Percentiles rank a stretch among this genome's conserved stretches.
phyloP scores from a whole-genome alignment of 1,140 invertebrate species.

The Temnothorax curvispinosus region DNA sequence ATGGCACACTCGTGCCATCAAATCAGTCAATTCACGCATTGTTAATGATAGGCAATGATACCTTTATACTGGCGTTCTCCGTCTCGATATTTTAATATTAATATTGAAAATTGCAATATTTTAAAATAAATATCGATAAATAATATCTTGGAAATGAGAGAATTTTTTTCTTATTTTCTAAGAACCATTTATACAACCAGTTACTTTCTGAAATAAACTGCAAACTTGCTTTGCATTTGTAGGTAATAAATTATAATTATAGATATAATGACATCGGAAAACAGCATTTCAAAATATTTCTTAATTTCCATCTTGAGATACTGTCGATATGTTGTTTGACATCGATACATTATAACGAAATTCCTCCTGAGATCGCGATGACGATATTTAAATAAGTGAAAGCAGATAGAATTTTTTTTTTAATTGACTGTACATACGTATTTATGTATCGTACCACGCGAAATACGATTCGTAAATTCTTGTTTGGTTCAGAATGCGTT shows the following conservation, averaged over 20 bases:
- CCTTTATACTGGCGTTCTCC: neutral
- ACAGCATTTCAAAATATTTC: neutral
- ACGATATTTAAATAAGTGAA: neutral
- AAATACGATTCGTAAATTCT: neutral
- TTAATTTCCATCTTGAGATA: neutral
- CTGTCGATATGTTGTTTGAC: neutral
- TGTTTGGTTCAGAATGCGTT: neutral
- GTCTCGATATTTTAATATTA: neutral
- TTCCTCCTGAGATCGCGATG: neutral
- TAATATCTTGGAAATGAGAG: neutral
- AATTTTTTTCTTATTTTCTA: neutral
- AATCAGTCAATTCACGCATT: neutral
- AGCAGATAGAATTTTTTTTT: neutral
- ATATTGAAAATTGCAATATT: neutral
- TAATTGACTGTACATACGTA: no score
- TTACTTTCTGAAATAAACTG: neutral
- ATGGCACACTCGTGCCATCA: neutral
- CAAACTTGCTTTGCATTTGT: neutral
- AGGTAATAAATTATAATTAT: neutral
- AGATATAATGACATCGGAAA: neutral
- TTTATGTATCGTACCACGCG: neutral
- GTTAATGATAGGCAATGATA: constrained; percentile 4
- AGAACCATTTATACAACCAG: neutral
- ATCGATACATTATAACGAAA: neutral
- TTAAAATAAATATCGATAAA: neutral